Base-by-base conservation (phyloP, 2,888 invertebrate genomes). In the Pachydiplax longipennis region DNA sequence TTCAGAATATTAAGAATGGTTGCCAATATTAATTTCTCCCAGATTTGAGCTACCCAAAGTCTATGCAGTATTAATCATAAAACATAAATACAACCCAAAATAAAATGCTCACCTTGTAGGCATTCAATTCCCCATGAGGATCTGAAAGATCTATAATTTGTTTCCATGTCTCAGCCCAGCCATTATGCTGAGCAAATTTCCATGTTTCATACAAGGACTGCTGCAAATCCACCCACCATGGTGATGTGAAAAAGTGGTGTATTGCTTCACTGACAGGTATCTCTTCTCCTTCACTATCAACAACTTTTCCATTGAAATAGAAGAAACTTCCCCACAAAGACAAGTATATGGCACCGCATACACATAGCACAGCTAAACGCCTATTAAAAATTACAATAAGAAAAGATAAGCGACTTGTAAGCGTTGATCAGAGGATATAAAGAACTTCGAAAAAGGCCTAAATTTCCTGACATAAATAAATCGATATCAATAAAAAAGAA, bases 51-150 rank as follows among this genome's bases (percentile, higher is more conserved):
- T 44, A 8, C 8, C 1, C 8, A 8, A 0, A 40, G 40, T 40
- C 4, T 6, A n/a, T n/a, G n/a, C n/a, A n/a, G 10, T 0, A 44
- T 44, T 3, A 8, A 44, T 8, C 0, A 44, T 4, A 44, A 44
- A 44, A 44, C 44, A 44, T 10, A 44, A 44, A 6, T 10, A 44
- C 18, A 4, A 5, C 18, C 18, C 2, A 53, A 53, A 18, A 73
- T 31, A 25, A 12, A 35, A 61, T 81, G 80, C 92, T 92, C 92
- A 98, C 97, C 95, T 96, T 97, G 92, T 97, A 97, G 1, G 99
- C 97, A 94, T 98, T 98, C 92, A 97, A 96, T 93, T 99, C 98
- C 0, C 99, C 99, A 92, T 97, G 96, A 0, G 98, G 98, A 94
- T 99, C 99, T 8, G 98, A 96, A 18, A 97, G 95, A 91, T 98